Evolutionary conservation across 2,113 vertebrate genomes (phyloP).

Genomic region (Turnix velox): DNA sequence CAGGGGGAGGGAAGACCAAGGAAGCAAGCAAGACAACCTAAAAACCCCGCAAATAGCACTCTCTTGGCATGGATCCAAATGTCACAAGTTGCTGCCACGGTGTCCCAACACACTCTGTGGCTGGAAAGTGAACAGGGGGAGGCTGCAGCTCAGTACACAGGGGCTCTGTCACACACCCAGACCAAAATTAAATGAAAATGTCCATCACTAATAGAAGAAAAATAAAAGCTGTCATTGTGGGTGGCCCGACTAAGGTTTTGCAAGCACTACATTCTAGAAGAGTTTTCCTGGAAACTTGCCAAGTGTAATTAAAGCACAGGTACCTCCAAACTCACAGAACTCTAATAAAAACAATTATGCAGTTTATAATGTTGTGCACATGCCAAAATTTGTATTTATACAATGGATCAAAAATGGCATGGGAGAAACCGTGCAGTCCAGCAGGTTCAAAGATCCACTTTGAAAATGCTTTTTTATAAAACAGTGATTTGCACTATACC

Average conservation of each 20-base stretch:
- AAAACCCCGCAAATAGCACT: not conserved
- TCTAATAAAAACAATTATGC: conserved; percentile 67
- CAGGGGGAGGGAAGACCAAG: conserved; percentile 2
- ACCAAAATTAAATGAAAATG: conserved; percentile 54
- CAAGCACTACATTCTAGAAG: conserved; percentile 53
- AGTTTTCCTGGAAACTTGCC: conserved; percentile 61
- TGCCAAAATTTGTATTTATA: conserved; percentile 61
- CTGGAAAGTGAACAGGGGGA: conserved; percentile 44
- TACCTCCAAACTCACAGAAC: conserved; percentile 66
- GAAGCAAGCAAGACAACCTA: conserved; percentile 31
- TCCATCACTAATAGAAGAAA: conserved; percentile 56
- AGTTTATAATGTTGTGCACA: conserved; percentile 34
- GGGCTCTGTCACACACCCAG: conserved; percentile 31
- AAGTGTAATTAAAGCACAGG: conserved; percentile 66
- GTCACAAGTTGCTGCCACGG: conserved; percentile 21
- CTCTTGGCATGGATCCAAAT: not conserved
- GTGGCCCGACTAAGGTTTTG: conserved; percentile 54
- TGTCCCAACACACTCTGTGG: not conserved
- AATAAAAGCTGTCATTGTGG: conserved; percentile 65
- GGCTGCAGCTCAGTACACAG: not conserved
- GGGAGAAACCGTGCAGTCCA: not conserved
- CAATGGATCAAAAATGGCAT: conserved; percentile 49
- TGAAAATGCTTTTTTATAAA: conserved; percentile 35
- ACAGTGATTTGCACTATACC: not conserved
- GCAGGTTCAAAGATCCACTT: conserved; percentile 52